Evolutionary conservation across 2,797 vertebrate genomes (phyloP), one percentile per base, ranked within the genome.

Genomic region (Poecilia picta): DNA sequence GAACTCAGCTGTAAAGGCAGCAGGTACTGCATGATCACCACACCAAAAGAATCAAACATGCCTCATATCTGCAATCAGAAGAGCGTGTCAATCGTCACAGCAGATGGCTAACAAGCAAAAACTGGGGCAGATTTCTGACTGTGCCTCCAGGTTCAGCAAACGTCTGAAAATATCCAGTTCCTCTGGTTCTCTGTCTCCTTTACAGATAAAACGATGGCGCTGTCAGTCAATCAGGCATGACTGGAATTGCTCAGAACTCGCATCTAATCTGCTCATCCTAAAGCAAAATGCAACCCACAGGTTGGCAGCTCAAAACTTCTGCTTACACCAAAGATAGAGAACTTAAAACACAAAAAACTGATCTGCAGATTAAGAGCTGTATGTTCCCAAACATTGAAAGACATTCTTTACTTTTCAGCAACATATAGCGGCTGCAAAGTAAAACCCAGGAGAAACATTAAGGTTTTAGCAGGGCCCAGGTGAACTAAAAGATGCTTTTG

Each of bases 111-210:
- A 89, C 73, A 83, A 89, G 88, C 71, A 87, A 77, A 91, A 79
- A 25, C 80, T 16, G 72, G 85, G 23, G 76, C 75, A 72, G 78
- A 77, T 25, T 16, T 73, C 7, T 79, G 79, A 74, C 55, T 1
- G n/a, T 79, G 72, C 31, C 18, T 39, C 76, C 36, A 2, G 39
- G 81, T 85, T 79, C 88, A 77, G 73, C 66, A 33, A 81, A 91
- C 88, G 84, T 80, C 62, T 71, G 28, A 45, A 93, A 91, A 88
- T 76, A 95, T 95, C 85, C 78, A 66, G 85, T 84, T 88, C 75
- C 81, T 92, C 92, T 55, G 62, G 94, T 90, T 92, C 81, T 74
- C 8, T 0, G 73, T 49, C 25, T 16, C 68, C 80, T 62, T n/a
- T 31, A 39, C 18, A 68, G 53, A 66, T 46, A 47, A 25, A 74